Percentiles rank a stretch among this genome's conserved stretches.
Conservation (phyloP, 1,140 invertebrate genomes). For the Drosophila sucinea region DNA sequence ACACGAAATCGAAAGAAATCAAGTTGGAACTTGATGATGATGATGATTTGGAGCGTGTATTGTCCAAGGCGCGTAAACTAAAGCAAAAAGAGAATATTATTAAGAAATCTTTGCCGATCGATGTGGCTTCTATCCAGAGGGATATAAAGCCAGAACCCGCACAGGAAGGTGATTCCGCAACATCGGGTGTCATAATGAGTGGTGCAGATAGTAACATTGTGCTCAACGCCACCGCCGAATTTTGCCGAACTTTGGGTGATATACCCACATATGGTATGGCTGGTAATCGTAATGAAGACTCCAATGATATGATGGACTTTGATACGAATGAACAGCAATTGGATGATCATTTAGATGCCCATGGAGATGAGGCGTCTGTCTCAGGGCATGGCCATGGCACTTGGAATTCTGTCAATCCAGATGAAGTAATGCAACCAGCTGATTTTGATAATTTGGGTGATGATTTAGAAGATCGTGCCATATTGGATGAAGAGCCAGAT, state of each 20-base stretch:
- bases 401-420: conserved; percentile 84
- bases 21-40: conserved; percentile 88
- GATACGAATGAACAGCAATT: conserved; percentile 55
- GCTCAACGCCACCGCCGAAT: conserved; percentile 97
- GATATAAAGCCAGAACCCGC: conserved; percentile 84
- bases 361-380: conserved; percentile 50
- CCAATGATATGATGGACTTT: conserved; percentile 89
- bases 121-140: conserved; percentile 81
- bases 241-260: conserved; percentile 97
- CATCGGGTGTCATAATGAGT: conserved; percentile 26
- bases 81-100: conserved; percentile 86
- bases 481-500: conserved; percentile 97
- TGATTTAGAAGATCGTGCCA: conserved; percentile 86
- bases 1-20: conserved; percentile 84
- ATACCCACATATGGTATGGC: conserved; percentile 96
- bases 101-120: conserved; percentile 79
- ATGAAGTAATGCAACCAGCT: conserved; percentile 73
- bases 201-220: conserved; percentile 87
- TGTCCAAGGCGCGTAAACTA: conserved; percentile 89
- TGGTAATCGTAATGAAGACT: conserved; percentile 93
- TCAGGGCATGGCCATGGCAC: conserved; percentile 79
- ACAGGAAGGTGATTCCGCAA: conserved; percentile 56
- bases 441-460: conserved; percentile 76
- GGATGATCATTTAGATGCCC: conserved; percentile 62
- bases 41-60: conserved; percentile 88